Conservation (phyloP, 2,113 vertebrate genomes). For the Eleginops maclovinus region DNA sequence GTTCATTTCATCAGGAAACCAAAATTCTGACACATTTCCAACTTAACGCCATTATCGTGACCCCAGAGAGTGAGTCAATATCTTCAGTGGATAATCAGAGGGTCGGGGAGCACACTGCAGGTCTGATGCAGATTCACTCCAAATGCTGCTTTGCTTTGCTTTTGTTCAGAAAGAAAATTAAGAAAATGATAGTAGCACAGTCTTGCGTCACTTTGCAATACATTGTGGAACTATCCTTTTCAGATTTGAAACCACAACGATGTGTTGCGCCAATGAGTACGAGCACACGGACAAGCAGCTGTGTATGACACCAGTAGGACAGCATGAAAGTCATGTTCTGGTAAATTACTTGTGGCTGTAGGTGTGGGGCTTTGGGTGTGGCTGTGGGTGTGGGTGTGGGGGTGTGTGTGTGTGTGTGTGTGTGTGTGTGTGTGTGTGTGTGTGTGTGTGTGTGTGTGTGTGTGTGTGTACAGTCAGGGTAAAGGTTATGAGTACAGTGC, state of each 20-base stretch:
- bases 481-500: too few relatives aligned
- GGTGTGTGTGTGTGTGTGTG: too few relatives aligned
- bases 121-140: background rate
- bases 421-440: too few relatives aligned
- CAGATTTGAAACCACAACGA: constrained; percentile 50
- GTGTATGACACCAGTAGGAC: background rate
- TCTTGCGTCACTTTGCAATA: background rate
- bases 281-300: background rate
- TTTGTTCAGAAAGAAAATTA: background rate
- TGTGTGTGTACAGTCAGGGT: too few relatives aligned
- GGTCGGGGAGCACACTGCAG: background rate
- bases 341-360: too few relatives aligned
- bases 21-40: background rate
- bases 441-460: too few relatives aligned
- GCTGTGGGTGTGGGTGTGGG: too few relatives aligned
- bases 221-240: background rate
- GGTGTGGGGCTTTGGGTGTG: too few relatives aligned
- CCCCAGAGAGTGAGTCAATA: background rate
- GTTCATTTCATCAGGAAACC: background rate
- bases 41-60: background rate
- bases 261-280: background rate
- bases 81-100: background rate
- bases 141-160: background rate
- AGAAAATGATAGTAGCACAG: too few relatives aligned
- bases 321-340: background rate